Base-by-base conservation (phyloP, 2,888 invertebrate genomes). In the Emmelina monodactyla region DNA sequence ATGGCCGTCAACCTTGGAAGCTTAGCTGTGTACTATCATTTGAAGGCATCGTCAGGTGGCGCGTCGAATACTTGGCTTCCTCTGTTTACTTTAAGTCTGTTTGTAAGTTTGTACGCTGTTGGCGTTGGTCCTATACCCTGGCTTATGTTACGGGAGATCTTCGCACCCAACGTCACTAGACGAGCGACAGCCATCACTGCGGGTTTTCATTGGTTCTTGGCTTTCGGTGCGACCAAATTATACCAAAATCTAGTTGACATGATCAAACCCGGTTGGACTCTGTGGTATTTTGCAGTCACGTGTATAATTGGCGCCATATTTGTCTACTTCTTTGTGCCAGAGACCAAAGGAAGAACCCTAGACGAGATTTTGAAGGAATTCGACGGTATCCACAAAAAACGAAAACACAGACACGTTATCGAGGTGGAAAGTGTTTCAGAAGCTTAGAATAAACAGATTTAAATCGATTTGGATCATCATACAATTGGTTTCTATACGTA, bases 71-170 rank as follows among this genome's bases (percentile, higher is more conserved):
- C 66, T 0, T 85, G 84, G 83, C 50, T 87, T 2, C 87, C 88
- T 0, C 55, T 88, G 1, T 55, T 81, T 1, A 72, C 82, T 13
- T 53, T 88, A 6, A 76, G 83, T 7, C 41, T 83, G 6, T 87
- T 80, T 51, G 83, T 87, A 2, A 68, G 80, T 3, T 75, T 81
- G 0, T 89, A 87, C 50, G 85, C 86, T 0, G 60, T 85, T 14
- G 89, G 89, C 1, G 85, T 83, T 13, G 89, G 88, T 0, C 88
- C 88, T 0, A 85, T 89, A 15, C 89, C 89, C 1, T 88, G 89
- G 88, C 62, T 89, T 50, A 84, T 89, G 81, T 49, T 85, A 13
- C 71, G 88, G 31, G 88, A 89, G 58, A 75, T 89, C 28, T 85
- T 91, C 46, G 79, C 89, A 4, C 59, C 82, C 0, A 80, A 86